phyloP scores from a whole-genome alignment of 2,797 vertebrate genomes.

The Dermochelys coriacea region DNA sequence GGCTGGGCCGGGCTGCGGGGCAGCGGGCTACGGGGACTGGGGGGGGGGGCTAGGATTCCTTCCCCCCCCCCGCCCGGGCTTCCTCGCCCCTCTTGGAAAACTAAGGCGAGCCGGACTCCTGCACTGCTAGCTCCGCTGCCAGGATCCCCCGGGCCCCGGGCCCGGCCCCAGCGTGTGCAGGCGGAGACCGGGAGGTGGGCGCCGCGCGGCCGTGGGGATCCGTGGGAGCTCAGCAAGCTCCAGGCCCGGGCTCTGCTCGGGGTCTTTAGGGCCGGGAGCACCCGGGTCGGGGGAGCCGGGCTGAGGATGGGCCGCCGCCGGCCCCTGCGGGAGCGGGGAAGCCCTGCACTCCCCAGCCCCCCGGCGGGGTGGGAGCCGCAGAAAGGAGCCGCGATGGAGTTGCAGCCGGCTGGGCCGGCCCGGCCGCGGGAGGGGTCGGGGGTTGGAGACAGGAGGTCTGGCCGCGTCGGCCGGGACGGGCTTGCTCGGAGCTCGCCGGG shows the following conservation, averaged over 20 bases:
- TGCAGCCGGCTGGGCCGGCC: background rate
- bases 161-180: background rate
- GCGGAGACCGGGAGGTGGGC: no score
- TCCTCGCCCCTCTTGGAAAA: background rate
- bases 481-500: background rate
- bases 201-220: no score
- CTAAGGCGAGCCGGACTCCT: background rate
- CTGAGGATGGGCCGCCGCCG: background rate
- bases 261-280: background rate
- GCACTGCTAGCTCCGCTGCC: background rate
- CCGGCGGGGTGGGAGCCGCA: background rate
- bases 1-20: background rate
- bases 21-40: no score
- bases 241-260: background rate
- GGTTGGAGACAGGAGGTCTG: slow-evolving; percentile 6
- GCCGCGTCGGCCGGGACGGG: background rate
- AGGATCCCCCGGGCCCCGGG: no score
- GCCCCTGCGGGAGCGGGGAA: background rate
- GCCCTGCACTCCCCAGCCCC: background rate
- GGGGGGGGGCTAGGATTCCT: background rate
- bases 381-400: background rate
- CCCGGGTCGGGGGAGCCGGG: background rate
- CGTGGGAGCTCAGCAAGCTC: background rate
- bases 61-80: background rate
- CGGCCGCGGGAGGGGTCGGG: slow-evolving; percentile 34